These are phyloP conservation scores for Labia minor DNA, from an alignment of 2,888 invertebrate genomes.

Conservation along the genomic window DNA sequence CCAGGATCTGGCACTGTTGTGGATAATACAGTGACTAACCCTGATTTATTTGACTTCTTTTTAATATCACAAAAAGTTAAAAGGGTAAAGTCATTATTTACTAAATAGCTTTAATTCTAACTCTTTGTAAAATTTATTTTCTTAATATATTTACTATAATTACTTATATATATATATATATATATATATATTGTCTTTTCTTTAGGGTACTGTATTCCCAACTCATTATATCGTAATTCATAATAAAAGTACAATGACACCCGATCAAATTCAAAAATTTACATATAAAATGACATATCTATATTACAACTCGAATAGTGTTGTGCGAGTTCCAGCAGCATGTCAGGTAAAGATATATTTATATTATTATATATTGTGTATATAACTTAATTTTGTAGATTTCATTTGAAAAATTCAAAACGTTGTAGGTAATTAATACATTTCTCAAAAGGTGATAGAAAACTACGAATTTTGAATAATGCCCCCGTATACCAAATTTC, in stretches of 20 bases:
- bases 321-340: slow-evolving; percentile 82
- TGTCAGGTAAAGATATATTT: slow-evolving; percentile 44
- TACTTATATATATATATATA: no score
- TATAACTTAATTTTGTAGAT: no score
- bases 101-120: no score
- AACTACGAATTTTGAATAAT: no score
- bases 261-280: slow-evolving; percentile 72
- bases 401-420: no score
- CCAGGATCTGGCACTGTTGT: slow-evolving; percentile 77
- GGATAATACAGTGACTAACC: slow-evolving; percentile 66
- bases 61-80: slow-evolving; percentile 76
- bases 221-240: slow-evolving; percentile 79
- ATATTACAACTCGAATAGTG: slow-evolving; percentile 95
- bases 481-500: no score
- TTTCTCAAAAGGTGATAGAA: no score
- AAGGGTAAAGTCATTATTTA: slow-evolving; percentile 34
- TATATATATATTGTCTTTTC: no score
- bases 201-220: slow-evolving; percentile 79
- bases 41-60: slow-evolving; percentile 75
- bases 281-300: slow-evolving; percentile 83
- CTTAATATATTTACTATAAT: no score
- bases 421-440: no score
- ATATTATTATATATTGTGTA: no score
- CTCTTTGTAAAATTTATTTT: no score
- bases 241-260: slow-evolving; percentile 56